phyloP scores from a whole-genome alignment of 2,888 invertebrate genomes.

The Platycheirus albimanus region DNA sequence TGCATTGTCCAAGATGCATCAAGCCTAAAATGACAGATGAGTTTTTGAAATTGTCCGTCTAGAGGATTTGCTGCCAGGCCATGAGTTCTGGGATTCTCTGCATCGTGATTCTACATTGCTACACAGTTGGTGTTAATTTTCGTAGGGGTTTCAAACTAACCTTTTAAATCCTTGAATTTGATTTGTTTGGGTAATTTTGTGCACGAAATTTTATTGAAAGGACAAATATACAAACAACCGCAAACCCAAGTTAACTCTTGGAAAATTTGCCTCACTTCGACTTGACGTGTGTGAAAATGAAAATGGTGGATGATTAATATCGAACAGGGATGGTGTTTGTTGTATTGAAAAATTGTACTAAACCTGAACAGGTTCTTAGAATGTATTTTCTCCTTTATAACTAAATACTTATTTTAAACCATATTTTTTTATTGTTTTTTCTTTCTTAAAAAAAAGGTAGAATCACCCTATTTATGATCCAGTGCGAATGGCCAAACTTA shows the following conservation, averaged over 20 bases:
- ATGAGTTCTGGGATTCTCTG: constrained; percentile 44
- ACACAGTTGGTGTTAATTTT: neutral
- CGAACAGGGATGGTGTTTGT: constrained; percentile 39
- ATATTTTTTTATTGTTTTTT: too few relatives aligned
- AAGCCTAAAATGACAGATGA: constrained; percentile 59
- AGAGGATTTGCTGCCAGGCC: constrained; percentile 38
- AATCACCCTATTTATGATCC: too few relatives aligned
- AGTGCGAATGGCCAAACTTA: too few relatives aligned
- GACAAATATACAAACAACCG: constrained; percentile 69
- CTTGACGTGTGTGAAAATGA: constrained; percentile 75
- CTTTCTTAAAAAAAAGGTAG: too few relatives aligned
- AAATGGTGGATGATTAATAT: constrained; percentile 71
- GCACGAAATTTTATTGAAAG: constrained; percentile 32
- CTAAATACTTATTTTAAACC: neutral
- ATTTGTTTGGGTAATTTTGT: constrained; percentile 8
- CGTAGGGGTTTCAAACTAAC: constrained; percentile 35
- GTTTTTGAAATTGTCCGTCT: constrained; percentile 30
- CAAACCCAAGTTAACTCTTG: constrained; percentile 51
- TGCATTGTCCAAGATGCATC: neutral
- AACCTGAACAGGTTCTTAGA: neutral
- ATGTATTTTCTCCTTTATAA: neutral
- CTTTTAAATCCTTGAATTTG: constrained; percentile 46
- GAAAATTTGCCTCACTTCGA: constrained; percentile 67
- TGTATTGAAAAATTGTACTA: constrained; percentile 26
- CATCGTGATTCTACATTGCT: constrained; percentile 13